A percentile compares a stretch with the other conserved stretches of the same genome.
phyloP scores from a whole-genome alignment of 2,113 vertebrate genomes.

The Vulpes ferrilata region DNA sequence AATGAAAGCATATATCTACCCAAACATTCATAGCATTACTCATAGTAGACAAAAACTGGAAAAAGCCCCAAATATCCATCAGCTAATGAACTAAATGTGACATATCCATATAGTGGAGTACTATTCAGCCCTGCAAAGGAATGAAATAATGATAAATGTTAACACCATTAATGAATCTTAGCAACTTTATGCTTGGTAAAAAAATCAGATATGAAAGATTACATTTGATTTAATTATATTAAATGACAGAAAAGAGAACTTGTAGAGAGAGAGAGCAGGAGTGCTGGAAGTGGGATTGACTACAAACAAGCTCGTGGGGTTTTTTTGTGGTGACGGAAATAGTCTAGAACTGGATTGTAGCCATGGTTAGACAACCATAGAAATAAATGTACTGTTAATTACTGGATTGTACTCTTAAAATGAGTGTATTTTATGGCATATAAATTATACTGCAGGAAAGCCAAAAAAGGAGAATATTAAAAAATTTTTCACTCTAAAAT shows the following conservation, averaged over 20 bases:
- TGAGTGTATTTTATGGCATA: background rate
- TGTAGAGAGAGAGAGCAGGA: background rate
- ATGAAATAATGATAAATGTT: background rate
- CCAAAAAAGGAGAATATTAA: background rate
- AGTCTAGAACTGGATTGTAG: background rate
- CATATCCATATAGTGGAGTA: background rate
- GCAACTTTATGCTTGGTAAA: background rate
- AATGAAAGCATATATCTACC: background rate
- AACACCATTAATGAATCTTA: background rate
- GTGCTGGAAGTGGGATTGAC: background rate
- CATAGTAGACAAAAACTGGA: background rate
- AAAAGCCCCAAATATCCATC: background rate
- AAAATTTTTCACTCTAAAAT: background rate
- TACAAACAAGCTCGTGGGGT: background rate
- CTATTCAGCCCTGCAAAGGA: background rate
- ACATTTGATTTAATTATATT: background rate
- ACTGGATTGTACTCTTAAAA: background rate
- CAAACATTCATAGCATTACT: background rate
- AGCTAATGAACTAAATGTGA: background rate
- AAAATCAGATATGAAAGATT: background rate
- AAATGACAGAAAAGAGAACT: background rate
- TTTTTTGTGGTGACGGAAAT: background rate
- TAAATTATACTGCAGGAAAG: background rate
- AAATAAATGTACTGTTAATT: conserved; percentile 40
- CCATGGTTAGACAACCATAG: background rate